These are phyloP conservation scores for Drosophila putrida DNA, from an alignment of 2,888 invertebrate genomes.

Conservation along the genomic window DNA sequence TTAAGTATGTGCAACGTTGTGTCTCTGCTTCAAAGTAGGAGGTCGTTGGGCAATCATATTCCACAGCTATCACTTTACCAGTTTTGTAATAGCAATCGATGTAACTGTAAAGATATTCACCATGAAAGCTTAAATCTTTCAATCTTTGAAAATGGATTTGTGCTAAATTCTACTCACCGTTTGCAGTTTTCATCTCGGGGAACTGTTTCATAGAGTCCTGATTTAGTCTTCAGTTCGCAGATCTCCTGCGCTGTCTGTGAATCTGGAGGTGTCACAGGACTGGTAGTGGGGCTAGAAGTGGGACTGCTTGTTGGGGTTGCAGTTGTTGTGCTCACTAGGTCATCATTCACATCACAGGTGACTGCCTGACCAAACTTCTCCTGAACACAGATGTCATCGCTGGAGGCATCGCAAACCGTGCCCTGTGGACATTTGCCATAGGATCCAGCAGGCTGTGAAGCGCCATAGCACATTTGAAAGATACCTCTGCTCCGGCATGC, in stretches of 20 bases:
- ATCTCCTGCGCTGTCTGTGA: slow-evolving; percentile 62
- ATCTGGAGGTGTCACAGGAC: neutral
- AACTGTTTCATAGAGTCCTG: slow-evolving; percentile 74
- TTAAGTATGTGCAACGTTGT: slow-evolving; percentile 62
- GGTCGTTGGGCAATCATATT: slow-evolving; percentile 60
- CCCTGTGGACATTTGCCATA: slow-evolving; percentile 76
- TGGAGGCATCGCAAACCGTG: slow-evolving; percentile 75
- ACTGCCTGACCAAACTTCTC: slow-evolving; percentile 26
- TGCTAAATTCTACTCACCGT: slow-evolving; percentile 54
- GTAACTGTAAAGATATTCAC: slow-evolving; percentile 68
- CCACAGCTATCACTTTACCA: slow-evolving; percentile 54
- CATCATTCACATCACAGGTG: slow-evolving; percentile 77
- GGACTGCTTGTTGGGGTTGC: neutral
- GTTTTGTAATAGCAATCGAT: slow-evolving; percentile 66
- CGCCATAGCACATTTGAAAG: slow-evolving; percentile 83
- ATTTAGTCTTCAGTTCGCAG: slow-evolving; percentile 50
- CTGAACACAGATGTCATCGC: slow-evolving; percentile 72
- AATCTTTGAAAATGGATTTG: no score
- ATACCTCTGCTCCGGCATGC: slow-evolving; percentile 78
- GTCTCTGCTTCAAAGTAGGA: slow-evolving; percentile 65
- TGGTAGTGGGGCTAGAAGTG: neutral
- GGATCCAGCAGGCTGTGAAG: slow-evolving; percentile 69
- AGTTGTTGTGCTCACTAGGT: slow-evolving; percentile 37
- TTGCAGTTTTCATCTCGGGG: slow-evolving; percentile 76
- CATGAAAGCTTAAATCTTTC: no score